These are phyloP conservation scores for Acanthosepion esculentum DNA, from an alignment of 2,888 invertebrate species.

Conservation along the genomic window DNA sequence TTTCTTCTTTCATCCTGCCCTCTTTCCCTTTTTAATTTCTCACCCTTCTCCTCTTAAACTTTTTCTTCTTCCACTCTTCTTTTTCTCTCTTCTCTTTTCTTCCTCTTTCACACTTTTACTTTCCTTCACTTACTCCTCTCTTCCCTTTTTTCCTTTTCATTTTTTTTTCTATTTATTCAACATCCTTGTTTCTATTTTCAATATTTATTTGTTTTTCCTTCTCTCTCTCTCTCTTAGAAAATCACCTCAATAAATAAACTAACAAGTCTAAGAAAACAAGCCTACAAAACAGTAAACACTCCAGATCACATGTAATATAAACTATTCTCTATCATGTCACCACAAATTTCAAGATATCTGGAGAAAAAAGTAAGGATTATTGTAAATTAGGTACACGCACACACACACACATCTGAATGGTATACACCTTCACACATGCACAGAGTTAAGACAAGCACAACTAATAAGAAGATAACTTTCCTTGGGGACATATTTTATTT, in stretches of 20 bases:
- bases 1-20: not conserved
- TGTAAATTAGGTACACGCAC: too few relatives aligned
- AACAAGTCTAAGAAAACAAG: not conserved
- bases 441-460: not conserved
- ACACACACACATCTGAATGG: not conserved
- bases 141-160: too few relatives aligned
- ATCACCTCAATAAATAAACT: not conserved
- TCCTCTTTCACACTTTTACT: too few relatives aligned
- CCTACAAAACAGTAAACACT: not conserved
- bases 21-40: too few relatives aligned
- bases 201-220: not conserved
- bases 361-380: not conserved
- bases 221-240: not conserved
- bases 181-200: too few relatives aligned
- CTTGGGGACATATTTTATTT: not conserved
- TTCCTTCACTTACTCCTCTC: too few relatives aligned
- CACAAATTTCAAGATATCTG: not conserved
- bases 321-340: not conserved
- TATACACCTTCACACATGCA: not conserved
- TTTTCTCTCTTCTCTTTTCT: not conserved
- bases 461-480: not conserved
- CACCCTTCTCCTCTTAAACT: not conserved
- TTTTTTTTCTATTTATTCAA: too few relatives aligned
- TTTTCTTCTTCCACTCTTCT: not conserved
- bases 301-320: not conserved